Evolutionary conservation across 2,797 vertebrate genomes (phyloP).

Genomic region (Gadopsis bispinosus): DNA sequence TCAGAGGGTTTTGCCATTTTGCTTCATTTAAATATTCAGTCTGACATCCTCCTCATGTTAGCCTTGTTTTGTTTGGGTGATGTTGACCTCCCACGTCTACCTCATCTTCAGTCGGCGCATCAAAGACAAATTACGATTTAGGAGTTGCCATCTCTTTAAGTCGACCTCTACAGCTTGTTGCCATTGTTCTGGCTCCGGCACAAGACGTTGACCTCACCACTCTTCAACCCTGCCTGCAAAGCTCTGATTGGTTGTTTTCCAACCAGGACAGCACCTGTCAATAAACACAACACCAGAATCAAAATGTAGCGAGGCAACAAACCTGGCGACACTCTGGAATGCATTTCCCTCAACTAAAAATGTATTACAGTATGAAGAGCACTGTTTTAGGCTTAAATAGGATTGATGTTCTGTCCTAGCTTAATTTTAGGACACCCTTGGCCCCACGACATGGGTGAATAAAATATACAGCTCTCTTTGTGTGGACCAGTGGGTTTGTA

Average conservation of each 20-base stretch:
- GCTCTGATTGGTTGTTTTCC: background rate
- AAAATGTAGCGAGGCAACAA: background rate
- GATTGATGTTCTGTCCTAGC: background rate
- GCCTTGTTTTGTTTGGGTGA: background rate
- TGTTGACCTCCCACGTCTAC: background rate
- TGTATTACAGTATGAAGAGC: background rate
- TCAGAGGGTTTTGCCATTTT: too few species aligned
- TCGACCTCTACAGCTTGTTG: background rate
- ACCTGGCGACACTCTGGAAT: background rate
- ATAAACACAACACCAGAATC: background rate
- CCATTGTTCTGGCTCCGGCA: background rate
- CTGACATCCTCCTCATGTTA: too few species aligned
- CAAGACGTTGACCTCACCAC: too few species aligned
- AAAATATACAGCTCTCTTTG: constrained; percentile 2
- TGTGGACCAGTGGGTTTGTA: background rate
- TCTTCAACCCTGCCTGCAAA: background rate
- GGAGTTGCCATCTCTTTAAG: background rate
- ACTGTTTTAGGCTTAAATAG: background rate
- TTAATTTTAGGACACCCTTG: background rate
- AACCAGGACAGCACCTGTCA: background rate
- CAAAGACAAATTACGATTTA: background rate
- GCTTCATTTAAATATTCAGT: background rate
- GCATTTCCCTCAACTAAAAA: background rate
- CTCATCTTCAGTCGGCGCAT: too few species aligned
- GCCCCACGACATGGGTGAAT: background rate